These are phyloP conservation scores for Atopsyche davidsoni DNA, from an alignment of 1,140 invertebrate species.

Conservation along the genomic window DNA sequence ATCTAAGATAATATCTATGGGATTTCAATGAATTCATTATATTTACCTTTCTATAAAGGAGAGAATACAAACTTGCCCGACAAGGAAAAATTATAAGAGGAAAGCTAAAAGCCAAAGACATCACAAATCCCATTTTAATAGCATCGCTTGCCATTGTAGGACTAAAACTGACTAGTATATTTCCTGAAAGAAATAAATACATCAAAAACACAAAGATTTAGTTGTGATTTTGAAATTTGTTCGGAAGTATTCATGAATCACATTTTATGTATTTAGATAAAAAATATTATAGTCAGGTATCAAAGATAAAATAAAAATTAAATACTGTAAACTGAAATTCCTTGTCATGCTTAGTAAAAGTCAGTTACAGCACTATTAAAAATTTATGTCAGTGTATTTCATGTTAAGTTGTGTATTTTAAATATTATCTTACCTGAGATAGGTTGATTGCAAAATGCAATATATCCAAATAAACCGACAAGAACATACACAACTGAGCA, in stretches of 20 bases:
- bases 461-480: conserved; percentile 92
- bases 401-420: conserved; percentile 12
- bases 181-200: conserved; percentile 58
- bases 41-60: conserved; percentile 78
- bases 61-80: conserved; percentile 85
- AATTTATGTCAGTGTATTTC: no score
- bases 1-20: neutral
- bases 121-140: conserved; percentile 89
- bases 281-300: no score
- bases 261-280: no score
- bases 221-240: neutral
- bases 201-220: conserved; percentile 23
- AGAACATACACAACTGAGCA: conserved; percentile 82
- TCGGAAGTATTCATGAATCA: no score
- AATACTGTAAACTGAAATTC: no score
- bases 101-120: conserved; percentile 92
- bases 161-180: conserved; percentile 82
- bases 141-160: conserved; percentile 74
- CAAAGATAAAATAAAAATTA: no score
- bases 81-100: conserved; percentile 96
- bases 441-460: conserved; percentile 77
- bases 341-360: no score
- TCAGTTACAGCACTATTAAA: neutral
- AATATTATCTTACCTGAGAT: conserved; percentile 50
- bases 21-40: neutral